These are phyloP conservation scores for Dendrolimus kikuchii DNA, from an alignment of 1,140 invertebrate species.

Conservation along the genomic window DNA sequence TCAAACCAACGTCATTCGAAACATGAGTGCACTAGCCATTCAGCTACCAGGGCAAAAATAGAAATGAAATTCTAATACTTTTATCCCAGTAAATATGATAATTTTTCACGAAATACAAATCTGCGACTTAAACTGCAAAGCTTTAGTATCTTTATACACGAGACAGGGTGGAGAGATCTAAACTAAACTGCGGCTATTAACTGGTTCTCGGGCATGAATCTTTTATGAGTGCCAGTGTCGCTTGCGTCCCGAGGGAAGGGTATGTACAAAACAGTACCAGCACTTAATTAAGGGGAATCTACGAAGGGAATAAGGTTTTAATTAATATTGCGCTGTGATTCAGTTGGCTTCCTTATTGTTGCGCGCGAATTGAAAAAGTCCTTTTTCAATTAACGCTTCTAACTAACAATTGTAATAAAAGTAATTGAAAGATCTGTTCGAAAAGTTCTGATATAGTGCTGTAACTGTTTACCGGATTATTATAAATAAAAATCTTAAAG, in stretches of 20 bases:
- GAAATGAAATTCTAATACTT: too few relatives aligned
- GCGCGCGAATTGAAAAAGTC: conserved; percentile 26
- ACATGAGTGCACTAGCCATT: too few relatives aligned
- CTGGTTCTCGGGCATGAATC: conserved; percentile 49
- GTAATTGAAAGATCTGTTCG: too few relatives aligned
- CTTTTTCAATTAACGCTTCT: not conserved
- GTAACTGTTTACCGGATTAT: too few relatives aligned
- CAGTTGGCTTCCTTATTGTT: conserved; percentile 25
- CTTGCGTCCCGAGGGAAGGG: conserved; percentile 42
- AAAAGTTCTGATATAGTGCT: too few relatives aligned
- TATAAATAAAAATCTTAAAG: too few relatives aligned
- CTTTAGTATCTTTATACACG: not conserved
- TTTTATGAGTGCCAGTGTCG: conserved; percentile 49
- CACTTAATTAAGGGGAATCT: conserved; percentile 58
- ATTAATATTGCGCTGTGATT: conserved; percentile 48
- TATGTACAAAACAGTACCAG: conserved; percentile 49
- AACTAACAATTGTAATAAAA: too few relatives aligned
- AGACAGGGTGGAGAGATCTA: conserved; percentile 20
- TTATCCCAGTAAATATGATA: too few relatives aligned
- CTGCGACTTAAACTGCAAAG: not conserved
- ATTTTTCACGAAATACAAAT: not conserved
- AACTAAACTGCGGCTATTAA: conserved; percentile 56
- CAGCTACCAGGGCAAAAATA: too few relatives aligned
- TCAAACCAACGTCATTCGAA: too few relatives aligned
- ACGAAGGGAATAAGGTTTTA: conserved; percentile 47